Evolutionary conservation across 1,140 invertebrate genomes (phyloP), one percentile per base, ranked within the genome.

Genomic region (Atta colombica): DNA sequence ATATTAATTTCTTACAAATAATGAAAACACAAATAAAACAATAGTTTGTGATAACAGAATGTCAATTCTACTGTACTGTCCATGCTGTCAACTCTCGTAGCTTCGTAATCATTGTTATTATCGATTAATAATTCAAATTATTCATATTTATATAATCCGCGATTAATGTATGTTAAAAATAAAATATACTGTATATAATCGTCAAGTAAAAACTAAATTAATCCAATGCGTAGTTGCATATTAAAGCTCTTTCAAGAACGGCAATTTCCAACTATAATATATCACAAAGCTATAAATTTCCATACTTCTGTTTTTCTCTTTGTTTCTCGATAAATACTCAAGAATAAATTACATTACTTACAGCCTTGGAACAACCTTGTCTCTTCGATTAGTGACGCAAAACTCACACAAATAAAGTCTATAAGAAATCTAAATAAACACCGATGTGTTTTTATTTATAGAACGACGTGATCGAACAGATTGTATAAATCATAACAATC

Each of bases 281-380:
- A 14, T 16, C 16, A 65, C 6, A 21, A 63, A 61, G 21, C 2
- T 66, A 3, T 14, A 6, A 69, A 45, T n/a, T 39, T 39, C 16
- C 12, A 0, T 2, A 69, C 18, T 18, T 69, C 25, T 71, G 5
- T 51, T n/a, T 10, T 12, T 21, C 5, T 80, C 18, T 74, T 21
- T 25, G 12, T 31, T 12, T 53, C 5, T 53, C 14, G 8, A 61
- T 0, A 55, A 39, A 69, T 35, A 12, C 7, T 18, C 35, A 39
- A 39, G 28, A 53, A 28, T 51, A 14, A 69, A 53, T 69, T 55
- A 25, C 21, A 55, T 39, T 16, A 81, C 77, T 81, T 58, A 81
- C 77, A 21, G 31, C 16, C 53, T 81, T 58, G 45, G 49, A 55
- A 16, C 3, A 14, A 55, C 0, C 14, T 21, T 25, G 49, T 21